Conservation (phyloP, 2,797 vertebrate genomes). For the Acridotheres tristis region DNA sequence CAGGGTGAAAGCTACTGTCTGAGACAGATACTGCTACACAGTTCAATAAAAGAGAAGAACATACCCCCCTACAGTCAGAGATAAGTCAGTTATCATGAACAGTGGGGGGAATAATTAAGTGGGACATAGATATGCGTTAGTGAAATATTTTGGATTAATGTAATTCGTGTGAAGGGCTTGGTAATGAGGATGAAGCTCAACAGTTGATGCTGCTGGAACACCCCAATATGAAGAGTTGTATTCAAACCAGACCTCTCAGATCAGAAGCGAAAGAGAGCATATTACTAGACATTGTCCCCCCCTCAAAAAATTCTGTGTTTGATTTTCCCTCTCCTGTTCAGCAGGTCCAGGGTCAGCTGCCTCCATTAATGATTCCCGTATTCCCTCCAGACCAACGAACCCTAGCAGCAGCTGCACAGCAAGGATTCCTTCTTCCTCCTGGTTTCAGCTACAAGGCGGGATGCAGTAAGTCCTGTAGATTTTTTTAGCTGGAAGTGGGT, state of each 20-base stretch:
- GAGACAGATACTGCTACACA: background rate
- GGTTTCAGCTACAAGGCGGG: constrained; percentile 98
- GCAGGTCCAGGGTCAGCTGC: constrained; percentile 99
- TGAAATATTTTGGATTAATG: background rate
- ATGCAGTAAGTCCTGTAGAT: constrained; percentile 89
- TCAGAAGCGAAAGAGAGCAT: background rate
- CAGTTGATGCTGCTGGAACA: background rate
- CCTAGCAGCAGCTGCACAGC: constrained; percentile 95
- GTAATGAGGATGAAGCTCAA: background rate
- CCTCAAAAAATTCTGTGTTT: constrained; percentile 57
- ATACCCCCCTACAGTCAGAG: background rate
- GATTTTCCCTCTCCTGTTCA: constrained; percentile 80
- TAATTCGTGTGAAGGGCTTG: background rate
- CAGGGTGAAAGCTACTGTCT: background rate
- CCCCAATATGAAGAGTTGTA: background rate
- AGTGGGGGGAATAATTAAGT: background rate
- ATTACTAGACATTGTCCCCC: background rate
- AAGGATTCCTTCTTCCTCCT: constrained; percentile 97
- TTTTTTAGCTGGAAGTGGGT: constrained; percentile 14
- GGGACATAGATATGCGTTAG: background rate
- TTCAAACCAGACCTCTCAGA: background rate
- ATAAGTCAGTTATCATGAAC: background rate
- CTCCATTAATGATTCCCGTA: constrained; percentile 97
- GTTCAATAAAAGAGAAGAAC: background rate
- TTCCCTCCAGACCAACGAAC: constrained; percentile 98